A percentile compares a stretch with the other conserved stretches of the same genome.
These are phyloP conservation scores for Phaethornis superciliosus DNA, from an alignment of 2,113 vertebrate species.

Conservation along the genomic window DNA sequence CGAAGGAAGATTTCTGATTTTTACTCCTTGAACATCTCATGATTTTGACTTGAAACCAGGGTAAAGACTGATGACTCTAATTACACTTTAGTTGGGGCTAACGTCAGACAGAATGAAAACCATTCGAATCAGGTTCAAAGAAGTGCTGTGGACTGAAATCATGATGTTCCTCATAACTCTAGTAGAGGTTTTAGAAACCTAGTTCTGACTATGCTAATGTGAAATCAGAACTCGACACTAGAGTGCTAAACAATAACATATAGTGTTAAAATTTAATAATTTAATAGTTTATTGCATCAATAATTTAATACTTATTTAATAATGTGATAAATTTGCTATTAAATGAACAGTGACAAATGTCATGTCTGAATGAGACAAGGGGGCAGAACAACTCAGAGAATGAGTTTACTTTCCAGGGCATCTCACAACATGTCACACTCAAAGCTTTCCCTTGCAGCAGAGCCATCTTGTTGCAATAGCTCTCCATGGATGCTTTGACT, in stretches of 20 bases:
- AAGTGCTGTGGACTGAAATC: not conserved
- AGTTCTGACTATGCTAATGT: not conserved
- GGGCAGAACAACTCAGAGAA: not conserved
- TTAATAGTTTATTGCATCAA: too few species aligned
- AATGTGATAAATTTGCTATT: not conserved
- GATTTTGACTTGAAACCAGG: not conserved
- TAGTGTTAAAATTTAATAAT: not conserved
- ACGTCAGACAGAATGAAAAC: not conserved
- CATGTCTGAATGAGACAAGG: not conserved
- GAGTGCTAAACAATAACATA: not conserved
- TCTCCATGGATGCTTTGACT: not conserved
- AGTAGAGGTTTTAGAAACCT: not conserved
- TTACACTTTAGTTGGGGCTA: not conserved
- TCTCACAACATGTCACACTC: not conserved
- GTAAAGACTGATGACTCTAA: not conserved
- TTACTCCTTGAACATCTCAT: not conserved
- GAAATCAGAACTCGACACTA: not conserved
- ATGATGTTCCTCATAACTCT: rapidly evolving
- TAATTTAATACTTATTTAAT: not conserved
- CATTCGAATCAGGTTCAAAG: not conserved
- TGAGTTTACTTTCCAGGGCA: not conserved
- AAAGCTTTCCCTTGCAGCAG: not conserved
- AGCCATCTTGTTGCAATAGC: not conserved
- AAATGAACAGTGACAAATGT: not conserved
- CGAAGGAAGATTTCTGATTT: not conserved